A percentile compares a stretch with the other conserved stretches of the same genome.
Conservation (phyloP, 2,888 invertebrate species). For the Tupiocoris notatus region DNA sequence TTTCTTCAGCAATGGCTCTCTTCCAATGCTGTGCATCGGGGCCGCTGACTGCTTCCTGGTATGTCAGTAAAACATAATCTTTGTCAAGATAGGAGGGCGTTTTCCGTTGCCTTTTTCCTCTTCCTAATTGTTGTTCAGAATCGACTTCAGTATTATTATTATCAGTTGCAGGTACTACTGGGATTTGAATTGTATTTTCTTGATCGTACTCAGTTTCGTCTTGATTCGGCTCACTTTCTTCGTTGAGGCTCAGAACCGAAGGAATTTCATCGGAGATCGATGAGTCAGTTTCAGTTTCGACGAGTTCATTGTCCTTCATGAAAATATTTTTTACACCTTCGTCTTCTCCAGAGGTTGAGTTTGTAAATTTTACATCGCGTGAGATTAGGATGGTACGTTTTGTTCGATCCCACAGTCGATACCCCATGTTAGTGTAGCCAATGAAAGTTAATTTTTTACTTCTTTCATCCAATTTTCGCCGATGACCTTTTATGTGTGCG, state of each 20-base stretch:
- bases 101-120: too few relatives aligned
- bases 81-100: background rate
- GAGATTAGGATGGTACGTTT: slow-evolving; percentile 43
- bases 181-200: background rate
- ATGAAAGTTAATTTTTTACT: slow-evolving; percentile 50
- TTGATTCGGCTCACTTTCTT: too few relatives aligned
- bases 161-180: background rate
- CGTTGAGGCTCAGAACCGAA: too few relatives aligned
- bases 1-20: slow-evolving; percentile 13
- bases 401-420: slow-evolving; percentile 48
- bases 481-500: slow-evolving; percentile 48
- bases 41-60: slow-evolving; percentile 20
- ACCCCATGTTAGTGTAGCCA: slow-evolving; percentile 48
- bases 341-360: too few relatives aligned
- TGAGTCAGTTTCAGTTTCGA: too few relatives aligned
- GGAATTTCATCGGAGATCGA: too few relatives aligned
- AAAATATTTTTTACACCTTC: too few relatives aligned
- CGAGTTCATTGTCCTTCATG: too few relatives aligned
- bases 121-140: too few relatives aligned
- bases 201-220: too few relatives aligned
- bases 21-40: slow-evolving; percentile 12
- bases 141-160: too few relatives aligned
- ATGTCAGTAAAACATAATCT: background rate
- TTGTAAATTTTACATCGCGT: slow-evolving; percentile 11
- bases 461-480: slow-evolving; percentile 51